Conservation (phyloP, 2,888 invertebrate species). For the Acanthoscelides obtectus region DNA sequence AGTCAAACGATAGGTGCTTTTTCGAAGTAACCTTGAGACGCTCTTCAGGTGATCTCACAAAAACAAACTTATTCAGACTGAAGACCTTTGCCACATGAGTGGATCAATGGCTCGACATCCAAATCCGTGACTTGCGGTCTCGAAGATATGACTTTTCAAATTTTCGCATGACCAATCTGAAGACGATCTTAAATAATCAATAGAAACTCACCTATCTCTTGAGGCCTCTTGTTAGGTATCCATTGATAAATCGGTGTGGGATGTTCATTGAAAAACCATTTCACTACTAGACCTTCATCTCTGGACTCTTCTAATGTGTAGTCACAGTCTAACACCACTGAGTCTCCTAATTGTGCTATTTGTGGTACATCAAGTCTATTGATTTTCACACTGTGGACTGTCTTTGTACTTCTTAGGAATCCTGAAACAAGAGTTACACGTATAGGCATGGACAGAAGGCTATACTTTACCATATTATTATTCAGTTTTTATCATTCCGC, state of each 20-base stretch:
- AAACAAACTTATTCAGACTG: too few species aligned
- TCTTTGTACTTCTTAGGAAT: conserved; percentile 7
- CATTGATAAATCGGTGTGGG: conserved; percentile 54
- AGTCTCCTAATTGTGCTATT: conserved; percentile 45
- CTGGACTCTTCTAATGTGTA: conserved; percentile 46
- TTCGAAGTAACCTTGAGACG: too few species aligned
- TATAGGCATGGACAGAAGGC: too few species aligned
- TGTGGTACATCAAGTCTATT: conserved; percentile 43
- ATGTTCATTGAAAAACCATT: conserved; percentile 53
- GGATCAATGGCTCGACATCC: too few species aligned
- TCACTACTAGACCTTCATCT: conserved; percentile 52
- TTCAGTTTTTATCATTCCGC: too few species aligned
- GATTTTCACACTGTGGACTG: conserved; percentile 32
- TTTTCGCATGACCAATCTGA: too few species aligned
- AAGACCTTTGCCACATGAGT: too few species aligned
- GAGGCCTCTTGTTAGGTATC: conserved; percentile 51
- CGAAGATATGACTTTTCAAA: too few species aligned
- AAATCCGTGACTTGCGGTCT: too few species aligned
- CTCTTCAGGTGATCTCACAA: too few species aligned
- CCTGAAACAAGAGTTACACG: conserved; percentile 1
- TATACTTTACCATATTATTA: too few species aligned
- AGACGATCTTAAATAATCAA: background rate
- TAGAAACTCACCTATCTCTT: conserved; percentile 45
- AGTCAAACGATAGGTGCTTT: too few species aligned
- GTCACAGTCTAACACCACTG: conserved; percentile 54